Base-by-base conservation (phyloP, 2,888 invertebrate species). In the Troilus luridus region DNA sequence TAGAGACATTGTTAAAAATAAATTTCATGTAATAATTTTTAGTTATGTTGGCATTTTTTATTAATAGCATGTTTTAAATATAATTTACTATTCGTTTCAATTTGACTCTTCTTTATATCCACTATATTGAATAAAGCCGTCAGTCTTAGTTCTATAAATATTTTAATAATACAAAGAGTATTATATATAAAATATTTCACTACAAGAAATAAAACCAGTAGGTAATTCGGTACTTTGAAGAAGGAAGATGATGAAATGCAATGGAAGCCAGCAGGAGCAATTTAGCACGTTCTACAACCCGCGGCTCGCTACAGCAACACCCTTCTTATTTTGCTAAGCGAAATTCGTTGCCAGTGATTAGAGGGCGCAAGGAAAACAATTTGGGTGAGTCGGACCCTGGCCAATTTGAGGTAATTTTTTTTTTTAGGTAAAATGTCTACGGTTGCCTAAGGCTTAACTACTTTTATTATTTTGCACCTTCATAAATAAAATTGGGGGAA, bases 311-410 rank as follows among this genome's bases (percentile, higher is more conserved):
- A 27, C 41, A 41, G 72, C 72, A 77, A 27, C 41, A 41, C 72
- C 67, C 72, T 77, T 77, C 72, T 77, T 77, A 77, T 77, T 77
- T 77, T 77, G 17, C 72, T 77, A 77, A 77, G 72, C 72, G 72
- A 77, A 77, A 77, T 77, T 77, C 72, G 72, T 77, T 77, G 7
- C 17, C 21, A 41, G 21, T 17, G 72, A 77, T 77, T 77, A 77
- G 72, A 77, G 27, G 72, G 72, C 72, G 72, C 27, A 77, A 41
- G 19, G 41, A 77, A 77, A 27, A 77, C 72, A 77, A 77, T 77
- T 77, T 41, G 24, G 41, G 17, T 41, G 27, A 7, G 27, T 77
- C 72, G 14, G 72, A 27, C 41, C 7, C 14, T 2, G 9, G 41
- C 72, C 41, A 77, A 77, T 77, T 77, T 77, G 27, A 17, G 72